Evolutionary conservation across 1,140 invertebrate species (phyloP), one percentile per base, ranked within the genome.

Genomic region (Drosophila biarmipes): DNA sequence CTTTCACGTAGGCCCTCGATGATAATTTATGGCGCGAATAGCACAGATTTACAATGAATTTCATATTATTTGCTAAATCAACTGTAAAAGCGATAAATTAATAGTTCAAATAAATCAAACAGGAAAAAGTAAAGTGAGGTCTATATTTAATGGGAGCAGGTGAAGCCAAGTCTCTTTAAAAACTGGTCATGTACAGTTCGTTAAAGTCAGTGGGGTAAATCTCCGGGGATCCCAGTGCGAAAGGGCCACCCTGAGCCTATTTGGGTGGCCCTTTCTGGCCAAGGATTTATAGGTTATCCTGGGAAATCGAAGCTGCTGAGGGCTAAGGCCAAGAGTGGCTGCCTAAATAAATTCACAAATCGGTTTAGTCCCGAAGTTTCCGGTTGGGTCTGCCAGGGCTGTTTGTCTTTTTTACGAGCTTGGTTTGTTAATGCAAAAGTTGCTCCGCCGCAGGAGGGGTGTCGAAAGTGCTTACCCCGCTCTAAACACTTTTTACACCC

Each of bases 51-150:
- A 61, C 74, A 87, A 80, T 87, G 80, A 80, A 87, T 87, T 89
- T 71, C 66, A 29, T 69, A 67, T 80, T 84, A 73, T 64, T 62
- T 59, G 79, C 73, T 45, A 80, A 89, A 84, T 89, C 84, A 89
- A 89, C 75, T 75, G 84, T 73, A 68, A 89, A 80, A 43, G 62
- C 67, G 84, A 89, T 89, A 89, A 89, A 89, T 89, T 80, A 89
- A 82, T 89, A 71, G 84, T 66, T 68, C 11, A 62, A 82, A 76
- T 68, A 74, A 64, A 69, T 82, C 49, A 57, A 56, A 40, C 42
- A 31, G 37, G 19, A 40, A 55, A 58, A 38, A 77, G 17, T 11
- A 11, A 31, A 49, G 5, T 48, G 21, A 53, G 14, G 10, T 34
- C 12, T 45, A 66, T 15, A 42, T 56, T 35, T 62, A 40, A 21